These are phyloP conservation scores for Asarcornis scutulata DNA, from an alignment of 2,113 vertebrate genomes.

Conservation along the genomic window DNA sequence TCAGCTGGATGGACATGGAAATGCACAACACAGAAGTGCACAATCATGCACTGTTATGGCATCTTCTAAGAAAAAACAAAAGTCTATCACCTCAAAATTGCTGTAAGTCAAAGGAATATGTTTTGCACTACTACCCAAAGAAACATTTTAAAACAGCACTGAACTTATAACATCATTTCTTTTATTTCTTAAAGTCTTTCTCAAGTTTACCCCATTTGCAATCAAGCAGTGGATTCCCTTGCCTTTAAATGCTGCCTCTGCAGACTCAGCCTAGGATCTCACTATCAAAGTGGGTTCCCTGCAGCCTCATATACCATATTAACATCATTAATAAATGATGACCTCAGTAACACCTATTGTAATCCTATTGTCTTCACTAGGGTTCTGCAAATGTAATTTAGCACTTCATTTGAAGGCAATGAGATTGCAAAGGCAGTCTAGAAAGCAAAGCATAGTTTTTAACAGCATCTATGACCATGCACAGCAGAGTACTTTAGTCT, in stretches of 20 bases:
- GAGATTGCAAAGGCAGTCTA: not conserved
- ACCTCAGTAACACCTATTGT: not conserved
- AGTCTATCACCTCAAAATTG: not conserved
- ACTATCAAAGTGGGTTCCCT: not conserved
- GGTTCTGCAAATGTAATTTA: not conserved
- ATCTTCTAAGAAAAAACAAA: not conserved
- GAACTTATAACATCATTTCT: not conserved
- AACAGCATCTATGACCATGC: not conserved
- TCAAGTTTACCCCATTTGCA: not conserved
- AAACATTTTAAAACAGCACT: not conserved
- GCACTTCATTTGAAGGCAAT: not conserved
- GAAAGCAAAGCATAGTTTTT: not conserved
- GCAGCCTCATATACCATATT: not conserved
- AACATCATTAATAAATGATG: not conserved
- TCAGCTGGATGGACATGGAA: not conserved
- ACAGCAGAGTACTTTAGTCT: not conserved
- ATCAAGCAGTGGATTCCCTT: not conserved
- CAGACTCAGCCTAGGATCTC: not conserved
- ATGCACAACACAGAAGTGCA: not conserved
- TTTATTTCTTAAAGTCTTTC: not conserved
- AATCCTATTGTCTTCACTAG: not conserved
- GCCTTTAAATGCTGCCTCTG: not conserved
- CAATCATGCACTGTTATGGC: fast-evolving
- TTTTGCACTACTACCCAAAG: not conserved
- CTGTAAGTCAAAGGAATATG: not conserved